Evolutionary conservation across 2,888 invertebrate genomes (phyloP), one percentile per base, ranked within the genome.

Genomic region (Melolontha melolontha): DNA sequence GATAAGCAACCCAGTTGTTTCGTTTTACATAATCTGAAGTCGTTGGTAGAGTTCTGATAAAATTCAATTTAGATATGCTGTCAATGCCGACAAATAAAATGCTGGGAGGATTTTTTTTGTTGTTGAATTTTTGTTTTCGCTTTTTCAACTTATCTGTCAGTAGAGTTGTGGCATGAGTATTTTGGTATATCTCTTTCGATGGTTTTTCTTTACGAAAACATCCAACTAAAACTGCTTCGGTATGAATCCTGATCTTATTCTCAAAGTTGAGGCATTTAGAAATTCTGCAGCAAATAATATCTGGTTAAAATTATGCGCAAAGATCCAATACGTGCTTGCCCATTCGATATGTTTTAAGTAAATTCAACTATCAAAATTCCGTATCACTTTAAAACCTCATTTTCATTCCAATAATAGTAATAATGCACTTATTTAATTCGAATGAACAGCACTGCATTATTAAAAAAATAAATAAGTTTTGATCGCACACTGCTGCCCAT

Each of bases 11-110:
- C 74, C 81, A 81, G 11, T 72, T 69, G 41, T 74, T 88, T 12
- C 89, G 86, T 52, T 88, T 84, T 40, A 96, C 84, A 79, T 89
- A 90, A n/a, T 86, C 83, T 1, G 87, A 85, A 0, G 94, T 94
- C 76, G 87, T 86, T 0, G 91, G 90, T 89, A 95, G 90, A 8
- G 91, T 89, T 59, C 93, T 86, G 14, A 89, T 86, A 62, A 93
- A 87, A 79, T 95, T 93, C 42, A 92, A 84, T 67, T 94, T 83
- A 0, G 95, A 95, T 75, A 95, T 90, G 49, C 94, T 93, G 78
- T 96, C 95, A 75, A 96, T 90, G 47, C 95, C 96, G 14, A 96
- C 80, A 78, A 95, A 85, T 39, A 95, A 81, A 0, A 96, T 89
- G 78, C 90, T 92, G 17, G 90, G 81, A 44, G 84, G 84, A 74